Conservation (phyloP, 2,113 vertebrate species). For the Lethenteron camtschaticum region DNA sequence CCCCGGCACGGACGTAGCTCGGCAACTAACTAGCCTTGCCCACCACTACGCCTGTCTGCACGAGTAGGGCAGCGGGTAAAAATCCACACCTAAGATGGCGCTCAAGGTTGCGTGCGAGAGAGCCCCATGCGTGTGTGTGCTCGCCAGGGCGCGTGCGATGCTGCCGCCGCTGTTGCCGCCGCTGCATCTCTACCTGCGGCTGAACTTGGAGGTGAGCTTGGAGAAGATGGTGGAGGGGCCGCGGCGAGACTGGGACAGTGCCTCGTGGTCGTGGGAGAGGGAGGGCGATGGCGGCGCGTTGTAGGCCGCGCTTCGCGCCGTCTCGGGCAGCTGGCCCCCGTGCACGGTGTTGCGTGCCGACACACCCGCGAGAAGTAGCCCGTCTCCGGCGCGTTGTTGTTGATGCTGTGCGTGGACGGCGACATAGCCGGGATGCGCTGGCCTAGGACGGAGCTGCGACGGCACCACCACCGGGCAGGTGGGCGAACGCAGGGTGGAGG, state of each 20-base stretch:
- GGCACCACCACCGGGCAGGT: too few relatives aligned
- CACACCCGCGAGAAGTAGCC: not conserved
- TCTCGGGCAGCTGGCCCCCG: conserved; percentile 1
- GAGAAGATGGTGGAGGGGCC: not conserved
- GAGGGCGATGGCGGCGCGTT: conserved; percentile 5
- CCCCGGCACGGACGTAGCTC: too few relatives aligned
- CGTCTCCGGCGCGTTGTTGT: conserved; percentile 4
- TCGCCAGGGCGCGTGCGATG: not conserved
- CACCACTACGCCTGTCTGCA: not conserved
- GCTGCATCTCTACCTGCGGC: not conserved
- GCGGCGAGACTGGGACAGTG: not conserved
- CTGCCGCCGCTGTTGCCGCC: not conserved
- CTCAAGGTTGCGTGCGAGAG: not conserved
- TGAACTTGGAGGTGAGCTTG: conserved; percentile 5
- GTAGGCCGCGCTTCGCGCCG: not conserved
- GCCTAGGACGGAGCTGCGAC: not conserved
- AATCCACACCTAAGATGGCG: not conserved
- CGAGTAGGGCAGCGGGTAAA: not conserved
- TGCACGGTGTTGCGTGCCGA: conserved; percentile 6
- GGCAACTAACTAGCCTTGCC: too few relatives aligned
- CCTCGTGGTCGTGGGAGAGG: conserved; percentile 4
- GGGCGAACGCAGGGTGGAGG: too few relatives aligned
- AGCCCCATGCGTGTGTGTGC: not conserved
- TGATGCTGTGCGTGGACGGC: conserved; percentile 4
- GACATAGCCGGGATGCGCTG: not conserved